Conservation (phyloP, 2,797 vertebrate species). For the Danio choprae region DNA sequence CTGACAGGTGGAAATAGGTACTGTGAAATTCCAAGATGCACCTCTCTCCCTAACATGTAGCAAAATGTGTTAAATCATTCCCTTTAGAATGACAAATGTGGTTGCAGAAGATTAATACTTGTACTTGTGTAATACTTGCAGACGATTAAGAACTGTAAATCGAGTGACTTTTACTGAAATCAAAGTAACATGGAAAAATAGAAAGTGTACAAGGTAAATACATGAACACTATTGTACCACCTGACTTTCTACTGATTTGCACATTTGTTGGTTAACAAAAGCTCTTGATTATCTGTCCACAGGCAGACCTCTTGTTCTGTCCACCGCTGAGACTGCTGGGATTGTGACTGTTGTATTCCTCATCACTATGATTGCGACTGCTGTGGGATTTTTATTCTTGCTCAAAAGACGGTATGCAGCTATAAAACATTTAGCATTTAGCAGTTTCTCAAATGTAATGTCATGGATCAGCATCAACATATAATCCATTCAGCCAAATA, state of each 20-base stretch:
- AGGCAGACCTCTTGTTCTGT: neutral
- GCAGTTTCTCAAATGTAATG: neutral
- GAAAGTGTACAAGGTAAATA: neutral
- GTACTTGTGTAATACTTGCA: no score
- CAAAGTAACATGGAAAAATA: neutral
- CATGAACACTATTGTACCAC: neutral
- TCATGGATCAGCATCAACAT: neutral
- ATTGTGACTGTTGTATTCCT: neutral
- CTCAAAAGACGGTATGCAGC: neutral
- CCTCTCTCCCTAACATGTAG: no score
- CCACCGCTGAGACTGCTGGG: neutral
- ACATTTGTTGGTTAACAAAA: neutral
- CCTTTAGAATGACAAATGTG: no score
- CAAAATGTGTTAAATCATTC: no score
- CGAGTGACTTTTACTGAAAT: no score
- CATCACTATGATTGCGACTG: neutral
- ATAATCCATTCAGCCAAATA: neutral
- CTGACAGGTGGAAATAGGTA: no score
- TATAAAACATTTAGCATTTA: neutral
- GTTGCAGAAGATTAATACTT: no score
- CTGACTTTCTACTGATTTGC: neutral
- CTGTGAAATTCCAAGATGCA: no score
- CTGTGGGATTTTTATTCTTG: neutral
- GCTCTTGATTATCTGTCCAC: neutral
- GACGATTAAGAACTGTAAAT: no score